Evolutionary conservation across 2,113 vertebrate genomes (phyloP).

Genomic region (Panthera tigris): DNA sequence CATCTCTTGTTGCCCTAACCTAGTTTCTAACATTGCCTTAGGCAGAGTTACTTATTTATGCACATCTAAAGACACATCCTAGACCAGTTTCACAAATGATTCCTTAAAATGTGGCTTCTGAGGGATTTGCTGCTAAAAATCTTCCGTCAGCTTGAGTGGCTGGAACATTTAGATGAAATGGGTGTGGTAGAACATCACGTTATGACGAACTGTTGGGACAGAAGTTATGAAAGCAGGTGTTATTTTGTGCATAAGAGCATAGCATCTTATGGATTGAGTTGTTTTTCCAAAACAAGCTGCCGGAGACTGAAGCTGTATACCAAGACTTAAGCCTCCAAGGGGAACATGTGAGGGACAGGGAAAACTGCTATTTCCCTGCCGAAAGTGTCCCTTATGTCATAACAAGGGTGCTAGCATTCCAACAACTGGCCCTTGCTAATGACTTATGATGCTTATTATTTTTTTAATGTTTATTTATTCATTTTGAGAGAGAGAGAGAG

Average conservation of each 20-base stretch:
- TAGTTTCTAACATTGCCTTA: background rate
- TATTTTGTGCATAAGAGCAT: background rate
- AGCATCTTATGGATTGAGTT: background rate
- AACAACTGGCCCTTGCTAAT: background rate
- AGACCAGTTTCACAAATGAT: background rate
- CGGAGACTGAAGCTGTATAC: background rate
- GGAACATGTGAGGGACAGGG: background rate
- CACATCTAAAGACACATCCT: background rate
- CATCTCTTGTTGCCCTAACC: background rate
- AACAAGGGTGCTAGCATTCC: background rate
- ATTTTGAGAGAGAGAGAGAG: no score
- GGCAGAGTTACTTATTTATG: background rate
- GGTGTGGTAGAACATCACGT: background rate
- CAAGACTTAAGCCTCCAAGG: background rate
- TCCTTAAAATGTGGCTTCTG: background rate
- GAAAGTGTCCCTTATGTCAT: background rate
- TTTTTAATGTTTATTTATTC: background rate
- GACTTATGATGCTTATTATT: background rate
- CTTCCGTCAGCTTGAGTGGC: background rate
- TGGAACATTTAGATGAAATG: background rate
- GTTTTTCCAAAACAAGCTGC: background rate
- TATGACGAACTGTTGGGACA: background rate
- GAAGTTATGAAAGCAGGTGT: background rate
- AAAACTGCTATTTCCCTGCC: background rate
- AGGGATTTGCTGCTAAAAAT: background rate